phyloP scores from a whole-genome alignment of 2,113 vertebrate genomes.

The Siniperca knerii region DNA sequence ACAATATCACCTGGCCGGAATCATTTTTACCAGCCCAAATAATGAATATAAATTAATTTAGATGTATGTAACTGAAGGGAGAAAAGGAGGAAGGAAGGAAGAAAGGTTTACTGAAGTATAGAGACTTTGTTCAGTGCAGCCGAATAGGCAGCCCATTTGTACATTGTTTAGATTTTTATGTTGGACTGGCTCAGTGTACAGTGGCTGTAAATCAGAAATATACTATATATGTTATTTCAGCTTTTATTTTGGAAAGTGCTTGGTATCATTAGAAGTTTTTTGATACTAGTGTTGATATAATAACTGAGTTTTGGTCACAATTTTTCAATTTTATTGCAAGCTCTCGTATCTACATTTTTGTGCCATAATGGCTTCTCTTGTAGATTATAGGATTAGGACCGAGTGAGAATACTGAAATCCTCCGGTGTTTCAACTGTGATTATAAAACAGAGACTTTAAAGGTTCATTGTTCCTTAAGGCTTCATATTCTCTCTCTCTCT shows the following conservation, averaged over 20 bases:
- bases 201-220: background rate
- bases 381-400: slow-evolving; percentile 4
- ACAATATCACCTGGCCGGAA: background rate
- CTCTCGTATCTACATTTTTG: background rate
- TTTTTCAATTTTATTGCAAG: background rate
- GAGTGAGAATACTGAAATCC: slow-evolving; percentile 9
- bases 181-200: background rate
- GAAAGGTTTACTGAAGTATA: background rate
- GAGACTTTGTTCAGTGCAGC: background rate
- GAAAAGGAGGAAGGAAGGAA: no score
- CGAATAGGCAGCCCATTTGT: background rate
- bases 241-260: background rate
- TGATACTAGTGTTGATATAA: background rate
- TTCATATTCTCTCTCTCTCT: slow-evolving; percentile 8
- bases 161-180: no score
- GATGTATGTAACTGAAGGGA: background rate
- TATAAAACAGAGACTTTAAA: slow-evolving; percentile 20
- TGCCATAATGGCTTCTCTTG: slow-evolving; percentile 4
- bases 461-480: slow-evolving; percentile 21
- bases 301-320: background rate
- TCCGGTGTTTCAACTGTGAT: background rate
- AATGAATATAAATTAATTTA: background rate
- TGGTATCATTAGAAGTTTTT: background rate
- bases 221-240: background rate
- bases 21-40: background rate